Evolutionary conservation across 2,113 vertebrate genomes (phyloP), one percentile per base, ranked within the genome.

Genomic region (Amphiprion ocellaris): DNA sequence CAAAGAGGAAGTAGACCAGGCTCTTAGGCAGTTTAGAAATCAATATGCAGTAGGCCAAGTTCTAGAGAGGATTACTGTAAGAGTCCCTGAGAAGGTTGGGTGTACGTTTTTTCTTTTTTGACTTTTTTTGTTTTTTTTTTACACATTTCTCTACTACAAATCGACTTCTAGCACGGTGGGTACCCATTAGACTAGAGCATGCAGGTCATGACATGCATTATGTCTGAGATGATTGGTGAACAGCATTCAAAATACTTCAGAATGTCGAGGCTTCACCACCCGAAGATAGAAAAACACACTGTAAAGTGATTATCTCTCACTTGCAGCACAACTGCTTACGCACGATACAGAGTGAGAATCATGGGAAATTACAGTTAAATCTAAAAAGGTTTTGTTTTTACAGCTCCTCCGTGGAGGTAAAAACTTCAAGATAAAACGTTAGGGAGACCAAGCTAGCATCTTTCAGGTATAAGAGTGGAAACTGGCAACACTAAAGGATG

Each of bases 21-120:
- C 85, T 88, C 66, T 70, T 77, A 82, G 83, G 85, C 87, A 90
- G 79, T 87, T 89, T 83, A 65, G 69, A 80, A 81, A 83, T 71
- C 79, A 70, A 85, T 87, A 82, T 82, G 87, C 86, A 73, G 82
- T 89, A 82, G 83, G 89, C 90, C 89, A 86, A 85, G 83, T 87
- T 92, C 84, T 88, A 76, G 71, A 82, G 84, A 88, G 86, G 92
- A 91, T 88, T 70, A 82, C 89, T 84, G 79, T 71, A 83, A 84
- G 85, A 90, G 85, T 94, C 93, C 93, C 93, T 93, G 93, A 94
- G 93, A 92, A 92, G 91, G 87, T 93, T 90, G 89, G 83, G 87
- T 88, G 77, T 90, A 82, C 70, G 67, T 86, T 67, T 79, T 69
- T 30, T 69, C 28, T 17, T 71, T 61, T 69, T 39, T 52, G 12